A percentile compares a stretch with the other conserved stretches of the same genome.
phyloP scores from a whole-genome alignment of 1,140 invertebrate species.

The Drosophila dunni region DNA sequence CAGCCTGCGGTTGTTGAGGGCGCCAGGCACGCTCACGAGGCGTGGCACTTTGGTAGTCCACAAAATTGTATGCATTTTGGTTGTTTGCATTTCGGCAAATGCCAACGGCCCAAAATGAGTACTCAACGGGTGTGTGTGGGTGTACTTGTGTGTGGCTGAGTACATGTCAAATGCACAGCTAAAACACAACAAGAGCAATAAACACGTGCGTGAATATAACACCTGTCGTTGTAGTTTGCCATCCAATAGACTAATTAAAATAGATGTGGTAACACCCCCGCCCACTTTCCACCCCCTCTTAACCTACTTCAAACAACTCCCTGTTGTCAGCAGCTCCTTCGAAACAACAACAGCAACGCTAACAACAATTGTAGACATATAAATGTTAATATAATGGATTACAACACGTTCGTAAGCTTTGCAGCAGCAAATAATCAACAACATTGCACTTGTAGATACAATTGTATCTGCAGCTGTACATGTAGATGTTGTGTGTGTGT shows the following conservation, averaged over 20 bases:
- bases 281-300: neutral
- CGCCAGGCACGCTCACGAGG: neutral
- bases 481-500: conserved; percentile 16
- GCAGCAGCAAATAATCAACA: conserved; percentile 29
- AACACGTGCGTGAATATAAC: conserved; percentile 62
- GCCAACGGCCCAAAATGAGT: conserved; percentile 32
- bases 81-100: conserved; percentile 47
- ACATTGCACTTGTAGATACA: conserved; percentile 27
- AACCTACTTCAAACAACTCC: too few relatives aligned
- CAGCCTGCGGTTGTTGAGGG: conserved; percentile 4
- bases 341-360: neutral
- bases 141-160: conserved; percentile 10
- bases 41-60: conserved; percentile 21
- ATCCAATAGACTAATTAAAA: conserved; percentile 68
- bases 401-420: conserved; percentile 32
- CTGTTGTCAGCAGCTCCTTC: neutral
- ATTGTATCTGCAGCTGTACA: conserved; percentile 10
- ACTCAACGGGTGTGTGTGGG: conserved; percentile 10
- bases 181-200: conserved; percentile 18
- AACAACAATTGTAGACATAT: conserved; percentile 1
- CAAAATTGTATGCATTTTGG: conserved; percentile 50
- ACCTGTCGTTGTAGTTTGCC: conserved; percentile 56
- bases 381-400: conserved; percentile 14
- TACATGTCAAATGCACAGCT: conserved; percentile 48
- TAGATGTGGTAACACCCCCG: conserved; percentile 29